Percentiles rank a stretch among this genome's conserved stretches.
phyloP scores from a whole-genome alignment of 2,888 invertebrate species.

The Tenthredo livida region DNA sequence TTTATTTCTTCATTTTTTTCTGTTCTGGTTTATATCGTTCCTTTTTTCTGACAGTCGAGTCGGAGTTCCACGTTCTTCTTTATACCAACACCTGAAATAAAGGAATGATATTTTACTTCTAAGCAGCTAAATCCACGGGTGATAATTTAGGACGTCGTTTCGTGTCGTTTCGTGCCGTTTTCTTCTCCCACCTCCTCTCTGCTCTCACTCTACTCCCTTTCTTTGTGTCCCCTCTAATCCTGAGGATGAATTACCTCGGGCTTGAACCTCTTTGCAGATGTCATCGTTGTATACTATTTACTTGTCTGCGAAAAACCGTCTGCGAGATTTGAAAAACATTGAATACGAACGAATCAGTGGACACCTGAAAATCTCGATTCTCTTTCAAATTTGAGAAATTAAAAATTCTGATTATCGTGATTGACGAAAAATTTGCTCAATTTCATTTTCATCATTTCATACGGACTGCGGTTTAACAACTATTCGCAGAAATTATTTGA shows the following conservation, averaged over 20 bases:
- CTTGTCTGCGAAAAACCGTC: not conserved
- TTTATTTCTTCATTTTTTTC: not conserved
- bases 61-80: constrained; percentile 16
- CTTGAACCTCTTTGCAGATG: constrained; percentile 29
- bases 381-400: not conserved
- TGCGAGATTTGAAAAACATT: not conserved
- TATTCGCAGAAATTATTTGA: not conserved
- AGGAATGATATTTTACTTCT: constrained; percentile 53
- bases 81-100: constrained; percentile 33
- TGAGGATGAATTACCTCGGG: constrained; percentile 52
- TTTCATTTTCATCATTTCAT: not conserved
- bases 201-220: constrained; percentile 10
- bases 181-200: constrained; percentile 1
- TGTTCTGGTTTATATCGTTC: not conserved
- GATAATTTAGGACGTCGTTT: constrained; percentile 54
- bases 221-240: constrained; percentile 52
- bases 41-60: not conserved
- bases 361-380: not conserved
- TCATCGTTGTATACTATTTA: constrained; percentile 21
- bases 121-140: constrained; percentile 52
- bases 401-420: not conserved
- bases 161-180: constrained; percentile 45
- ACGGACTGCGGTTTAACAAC: not conserved
- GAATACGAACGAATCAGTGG: not conserved
- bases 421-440: not conserved